Percentiles rank a stretch among this genome's conserved stretches.
These are phyloP conservation scores for Perca flavescens DNA, from an alignment of 2,113 vertebrate species.

Conservation along the genomic window DNA sequence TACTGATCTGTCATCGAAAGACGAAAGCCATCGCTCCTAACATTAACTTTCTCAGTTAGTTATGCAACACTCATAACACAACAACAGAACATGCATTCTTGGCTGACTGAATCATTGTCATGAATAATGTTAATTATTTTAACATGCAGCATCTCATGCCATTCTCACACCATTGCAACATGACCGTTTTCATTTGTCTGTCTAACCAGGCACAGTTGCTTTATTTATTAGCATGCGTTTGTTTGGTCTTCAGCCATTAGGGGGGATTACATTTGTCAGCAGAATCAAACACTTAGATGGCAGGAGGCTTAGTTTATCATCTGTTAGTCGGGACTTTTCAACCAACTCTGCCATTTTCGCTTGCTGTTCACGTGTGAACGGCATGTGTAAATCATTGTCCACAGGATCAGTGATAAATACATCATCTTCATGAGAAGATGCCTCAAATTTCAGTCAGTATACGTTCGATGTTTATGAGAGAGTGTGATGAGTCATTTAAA, in stretches of 20 bases:
- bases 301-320: conserved; percentile 35
- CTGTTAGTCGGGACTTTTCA: conserved; percentile 11
- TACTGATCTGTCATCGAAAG: conserved; percentile 25
- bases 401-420: neutral
- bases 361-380: conserved; percentile 16
- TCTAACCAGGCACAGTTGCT: neutral
- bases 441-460: neutral
- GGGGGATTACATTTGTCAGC: conserved; percentile 3
- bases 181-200: neutral
- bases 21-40: neutral
- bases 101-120: conserved; percentile 1
- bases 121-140: conserved; percentile 24
- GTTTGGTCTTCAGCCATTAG: conserved; percentile 7
- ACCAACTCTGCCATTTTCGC: neutral
- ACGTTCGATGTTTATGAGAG: conserved; percentile 16
- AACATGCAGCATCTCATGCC: neutral
- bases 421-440: neutral
- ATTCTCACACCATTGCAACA: neutral
- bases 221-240: conserved; percentile 12
- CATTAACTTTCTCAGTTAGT: conserved; percentile 6
- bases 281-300: conserved; percentile 15
- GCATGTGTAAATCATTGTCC: neutral
- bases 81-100: conserved; percentile 30
- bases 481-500: conserved; percentile 14
- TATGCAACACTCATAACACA: conserved; percentile 18